phyloP scores from a whole-genome alignment of 2,113 vertebrate genomes.

The Pitta sordida region DNA sequence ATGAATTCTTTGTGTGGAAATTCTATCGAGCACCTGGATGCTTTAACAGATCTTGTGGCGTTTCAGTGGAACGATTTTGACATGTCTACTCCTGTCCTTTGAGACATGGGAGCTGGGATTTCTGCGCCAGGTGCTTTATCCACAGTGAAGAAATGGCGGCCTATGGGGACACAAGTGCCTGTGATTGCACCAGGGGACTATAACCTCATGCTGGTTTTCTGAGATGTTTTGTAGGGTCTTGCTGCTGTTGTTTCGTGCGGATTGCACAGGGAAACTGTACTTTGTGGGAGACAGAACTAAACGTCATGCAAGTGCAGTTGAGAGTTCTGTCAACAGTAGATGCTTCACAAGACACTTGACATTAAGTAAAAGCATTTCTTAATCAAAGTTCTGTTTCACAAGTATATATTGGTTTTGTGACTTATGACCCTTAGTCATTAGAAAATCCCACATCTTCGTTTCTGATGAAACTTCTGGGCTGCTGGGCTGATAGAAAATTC shows the following conservation, averaged over 20 bases:
- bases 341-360: background rate
- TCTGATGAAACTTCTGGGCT: background rate
- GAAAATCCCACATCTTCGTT: background rate
- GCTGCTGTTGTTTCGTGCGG: background rate
- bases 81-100: background rate
- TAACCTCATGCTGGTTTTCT: background rate
- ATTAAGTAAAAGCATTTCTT: background rate
- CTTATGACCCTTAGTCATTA: background rate
- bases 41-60: background rate
- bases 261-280: background rate
- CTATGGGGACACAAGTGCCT: background rate
- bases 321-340: background rate
- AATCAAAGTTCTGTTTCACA: background rate
- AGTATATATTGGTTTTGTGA: background rate
- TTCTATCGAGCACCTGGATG: background rate
- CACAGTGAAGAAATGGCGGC: background rate
- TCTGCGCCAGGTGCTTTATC: background rate
- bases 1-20: background rate
- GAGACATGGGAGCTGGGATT: background rate
- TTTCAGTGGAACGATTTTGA: background rate
- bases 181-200: background rate
- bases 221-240: background rate
- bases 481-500: background rate
- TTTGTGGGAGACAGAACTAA: background rate
- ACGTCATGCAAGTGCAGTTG: background rate